Evolutionary conservation across 2,888 invertebrate species (phyloP), one percentile per base, ranked within the genome.

Genomic region (Lordiphosa fenestrarum): DNA sequence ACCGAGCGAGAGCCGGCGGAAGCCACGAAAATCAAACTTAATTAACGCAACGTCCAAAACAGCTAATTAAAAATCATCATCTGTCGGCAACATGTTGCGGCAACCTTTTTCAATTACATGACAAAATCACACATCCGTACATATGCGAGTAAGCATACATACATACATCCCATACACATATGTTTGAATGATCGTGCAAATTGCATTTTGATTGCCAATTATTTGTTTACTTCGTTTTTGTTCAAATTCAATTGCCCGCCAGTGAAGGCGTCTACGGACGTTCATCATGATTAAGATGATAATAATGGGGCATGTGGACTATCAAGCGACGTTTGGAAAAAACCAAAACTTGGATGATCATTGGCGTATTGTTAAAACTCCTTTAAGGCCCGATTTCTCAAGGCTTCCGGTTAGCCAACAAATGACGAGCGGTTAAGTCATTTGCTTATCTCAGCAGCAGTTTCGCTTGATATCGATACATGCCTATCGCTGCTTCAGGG

Each of bases 131-230:
- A 19, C 30, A 13, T 4, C 13, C 13, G 15, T 5, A 2, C 7
- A 42, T 6, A 25, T 2, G 25, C 15, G 36, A 15, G 19, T 9
- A 39, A 19, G 2, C 23, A 25, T 12, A 42, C 25, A 42, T 57
- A 70, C 72, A 75, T 72, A 77, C 74, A 74, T n/a, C 66, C 82
- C 72, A 75, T 38, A 50, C 66, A 67, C 77, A 77, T 66, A 80
- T 72, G 66, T 73, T 66, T 73, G 77, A 82, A 80, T 73, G 84
- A 80, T 80, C 78, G 84, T 81, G 84, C 84, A 80, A 80, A 80
- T 80, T 80, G 84, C 76, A 76, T 80, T 80, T 80, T 76, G 80
- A 80, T 80, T 80, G 84, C 67, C 81, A 80, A 83, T 83, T 83
- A 80, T 76, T 80, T 78, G 83, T 83, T 80, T 82, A 78, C 78